A percentile compares a stretch with the other conserved stretches of the same genome.
These are phyloP conservation scores for Sigmodon hispidus DNA, from an alignment of 2,113 vertebrate species.

Conservation along the genomic window DNA sequence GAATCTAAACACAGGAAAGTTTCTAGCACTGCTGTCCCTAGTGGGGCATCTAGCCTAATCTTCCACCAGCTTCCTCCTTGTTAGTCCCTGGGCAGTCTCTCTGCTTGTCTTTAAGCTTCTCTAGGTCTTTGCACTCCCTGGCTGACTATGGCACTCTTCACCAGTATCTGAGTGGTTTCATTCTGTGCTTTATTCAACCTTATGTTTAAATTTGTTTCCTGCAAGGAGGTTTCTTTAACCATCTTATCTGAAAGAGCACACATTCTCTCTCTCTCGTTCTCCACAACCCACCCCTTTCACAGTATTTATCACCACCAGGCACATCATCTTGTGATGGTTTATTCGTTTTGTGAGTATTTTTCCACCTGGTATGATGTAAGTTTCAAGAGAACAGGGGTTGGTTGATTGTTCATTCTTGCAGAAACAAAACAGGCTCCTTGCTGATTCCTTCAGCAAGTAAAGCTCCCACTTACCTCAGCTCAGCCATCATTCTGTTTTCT, in stretches of 20 bases:
- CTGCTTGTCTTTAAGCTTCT: neutral
- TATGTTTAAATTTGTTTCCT: slow-evolving; percentile 21
- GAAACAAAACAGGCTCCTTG: slow-evolving; percentile 11
- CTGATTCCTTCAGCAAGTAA: neutral
- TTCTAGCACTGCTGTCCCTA: neutral
- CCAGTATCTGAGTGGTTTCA: neutral
- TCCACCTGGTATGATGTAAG: neutral
- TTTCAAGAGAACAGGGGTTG: slow-evolving; percentile 4
- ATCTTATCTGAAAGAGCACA: neutral
- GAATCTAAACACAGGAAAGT: neutral
- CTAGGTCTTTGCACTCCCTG: neutral
- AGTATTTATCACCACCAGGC: neutral
- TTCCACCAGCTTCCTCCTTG: neutral
- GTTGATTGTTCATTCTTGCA: neutral
- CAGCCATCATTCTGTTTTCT: neutral
- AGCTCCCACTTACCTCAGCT: neutral
- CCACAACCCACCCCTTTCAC: neutral
- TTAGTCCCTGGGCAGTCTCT: neutral
- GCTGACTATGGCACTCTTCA: neutral
- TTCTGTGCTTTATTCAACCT: neutral
- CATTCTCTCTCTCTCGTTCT: neutral
- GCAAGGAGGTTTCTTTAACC: neutral
- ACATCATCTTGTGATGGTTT: neutral
- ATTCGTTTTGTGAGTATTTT: slow-evolving; percentile 4
- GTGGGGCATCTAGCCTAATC: neutral